Conservation (phyloP, 2,797 vertebrate genomes). For the Echeneis naucrates region DNA sequence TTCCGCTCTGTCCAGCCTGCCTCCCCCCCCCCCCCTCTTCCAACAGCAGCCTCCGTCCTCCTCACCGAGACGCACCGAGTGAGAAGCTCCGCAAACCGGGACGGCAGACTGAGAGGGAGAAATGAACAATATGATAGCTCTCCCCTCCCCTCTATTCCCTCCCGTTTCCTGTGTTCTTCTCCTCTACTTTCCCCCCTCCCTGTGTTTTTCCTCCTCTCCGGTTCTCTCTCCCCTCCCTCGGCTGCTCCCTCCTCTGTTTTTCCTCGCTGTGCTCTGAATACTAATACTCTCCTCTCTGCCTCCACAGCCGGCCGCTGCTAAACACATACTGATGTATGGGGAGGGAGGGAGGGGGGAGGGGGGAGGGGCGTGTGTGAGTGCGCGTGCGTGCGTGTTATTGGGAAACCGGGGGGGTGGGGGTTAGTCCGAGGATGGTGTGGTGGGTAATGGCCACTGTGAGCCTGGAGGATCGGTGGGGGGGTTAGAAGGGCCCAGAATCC, state of each 20-base stretch:
- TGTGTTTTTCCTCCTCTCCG: slow-evolving; percentile 72
- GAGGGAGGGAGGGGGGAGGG: slow-evolving; percentile 39
- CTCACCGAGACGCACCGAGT: slow-evolving; percentile 66
- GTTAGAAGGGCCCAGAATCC: slow-evolving; percentile 37
- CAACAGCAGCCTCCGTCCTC: too few species aligned
- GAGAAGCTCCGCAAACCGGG: slow-evolving; percentile 72
- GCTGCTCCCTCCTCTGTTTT: slow-evolving; percentile 54
- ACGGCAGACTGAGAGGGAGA: slow-evolving; percentile 79
- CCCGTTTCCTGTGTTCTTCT: slow-evolving; percentile 73
- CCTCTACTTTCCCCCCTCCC: slow-evolving; percentile 73
- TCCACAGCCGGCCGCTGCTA: slow-evolving; percentile 76
- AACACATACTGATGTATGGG: slow-evolving; percentile 85
- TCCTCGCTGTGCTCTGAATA: slow-evolving; percentile 86
- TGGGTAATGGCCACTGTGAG: slow-evolving; percentile 49
- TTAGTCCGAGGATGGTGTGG: slow-evolving; percentile 6
- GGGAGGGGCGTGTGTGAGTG: slow-evolving; percentile 30
- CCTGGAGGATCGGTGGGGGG: slow-evolving; percentile 46
- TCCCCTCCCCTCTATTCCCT: slow-evolving; percentile 73
- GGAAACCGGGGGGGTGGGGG: neutral
- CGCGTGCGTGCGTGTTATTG: slow-evolving; percentile 31
- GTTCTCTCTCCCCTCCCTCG: slow-evolving; percentile 69
- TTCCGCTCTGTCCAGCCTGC: slow-evolving; percentile 62
- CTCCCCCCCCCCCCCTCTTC: slow-evolving; percentile 6
- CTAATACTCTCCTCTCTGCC: slow-evolving; percentile 81
- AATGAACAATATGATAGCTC: slow-evolving; percentile 74